Conservation (phyloP, 35 echinoderm and acorn worm genomes). For the Chiridota heheva region DNA sequence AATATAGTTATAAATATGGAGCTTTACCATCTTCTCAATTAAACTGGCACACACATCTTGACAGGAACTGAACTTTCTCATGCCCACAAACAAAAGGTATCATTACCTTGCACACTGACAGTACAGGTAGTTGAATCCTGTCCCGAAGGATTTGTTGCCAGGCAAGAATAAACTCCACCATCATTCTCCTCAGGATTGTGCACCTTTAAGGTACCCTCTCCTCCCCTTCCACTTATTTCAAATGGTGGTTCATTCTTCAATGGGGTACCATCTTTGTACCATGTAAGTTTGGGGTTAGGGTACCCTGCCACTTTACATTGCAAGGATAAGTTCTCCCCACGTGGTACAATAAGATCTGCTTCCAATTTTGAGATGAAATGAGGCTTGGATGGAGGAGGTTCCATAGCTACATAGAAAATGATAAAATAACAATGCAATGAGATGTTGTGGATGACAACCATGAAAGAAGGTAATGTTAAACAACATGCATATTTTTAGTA, state of each 20-base stretch:
- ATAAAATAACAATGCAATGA: too few relatives aligned
- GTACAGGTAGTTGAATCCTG: constrained; percentile 23
- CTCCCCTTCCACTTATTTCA: constrained; percentile 25
- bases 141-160: constrained; percentile 20
- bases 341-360: not conserved
- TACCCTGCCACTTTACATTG: constrained; percentile 35
- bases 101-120: constrained; percentile 4
- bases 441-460: too few relatives aligned
- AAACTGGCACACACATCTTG: too few relatives aligned
- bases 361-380: too few relatives aligned
- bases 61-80: too few relatives aligned
- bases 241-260: constrained; percentile 13
- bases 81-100: too few relatives aligned
- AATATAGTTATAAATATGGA: too few relatives aligned
- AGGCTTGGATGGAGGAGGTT: too few relatives aligned
- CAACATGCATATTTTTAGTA: too few relatives aligned
- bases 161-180: constrained; percentile 25
- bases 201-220: constrained; percentile 14
- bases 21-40: too few relatives aligned
- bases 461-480: too few relatives aligned
- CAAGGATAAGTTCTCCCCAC: constrained; percentile 21
- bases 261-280: constrained; percentile 52
- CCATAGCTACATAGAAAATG: too few relatives aligned
- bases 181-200: constrained; percentile 32
- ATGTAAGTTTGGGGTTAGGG: constrained; percentile 27